Conservation (phyloP, 2,797 vertebrate genomes). For the Lithobates pipiens region DNA sequence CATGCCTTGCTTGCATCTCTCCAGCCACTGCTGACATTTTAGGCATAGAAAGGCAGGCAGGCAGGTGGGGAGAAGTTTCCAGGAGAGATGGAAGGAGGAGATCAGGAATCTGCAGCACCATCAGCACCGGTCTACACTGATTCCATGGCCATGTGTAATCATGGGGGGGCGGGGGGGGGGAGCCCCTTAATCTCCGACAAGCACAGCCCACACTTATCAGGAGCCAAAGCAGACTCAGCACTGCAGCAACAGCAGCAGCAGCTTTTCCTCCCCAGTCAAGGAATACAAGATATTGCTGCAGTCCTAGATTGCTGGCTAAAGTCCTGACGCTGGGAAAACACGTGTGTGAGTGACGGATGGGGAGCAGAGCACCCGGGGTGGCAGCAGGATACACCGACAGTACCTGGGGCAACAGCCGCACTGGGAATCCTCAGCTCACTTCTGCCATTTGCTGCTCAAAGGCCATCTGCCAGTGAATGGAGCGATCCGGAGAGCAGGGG, state of each 20-base stretch:
- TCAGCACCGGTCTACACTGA: conserved; percentile 12
- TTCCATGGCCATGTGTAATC: conserved; percentile 19
- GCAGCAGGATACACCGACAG: background rate
- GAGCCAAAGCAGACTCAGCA: conserved; percentile 4
- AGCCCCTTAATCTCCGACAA: background rate
- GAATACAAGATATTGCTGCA: background rate
- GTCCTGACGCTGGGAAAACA: conserved; percentile 38
- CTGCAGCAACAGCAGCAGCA: conserved; percentile 8
- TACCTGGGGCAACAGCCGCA: background rate
- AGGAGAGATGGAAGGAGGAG: background rate
- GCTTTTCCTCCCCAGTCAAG: background rate
- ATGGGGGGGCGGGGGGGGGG: background rate
- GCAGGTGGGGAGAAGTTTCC: background rate
- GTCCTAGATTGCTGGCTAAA: background rate
- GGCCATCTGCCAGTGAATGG: conserved; percentile 10
- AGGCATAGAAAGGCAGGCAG: background rate
- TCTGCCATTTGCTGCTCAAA: conserved; percentile 30
- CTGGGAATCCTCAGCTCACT: conserved; percentile 16
- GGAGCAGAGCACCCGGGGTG: conserved; percentile 13
- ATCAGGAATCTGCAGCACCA: background rate
- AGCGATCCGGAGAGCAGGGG: background rate
- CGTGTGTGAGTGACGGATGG: conserved; percentile 45
- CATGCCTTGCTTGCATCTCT: background rate
- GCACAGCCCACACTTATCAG: background rate
- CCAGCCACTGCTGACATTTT: conserved; percentile 1